Conservation (phyloP, 2,888 invertebrate genomes). For the Julus scanicus region DNA sequence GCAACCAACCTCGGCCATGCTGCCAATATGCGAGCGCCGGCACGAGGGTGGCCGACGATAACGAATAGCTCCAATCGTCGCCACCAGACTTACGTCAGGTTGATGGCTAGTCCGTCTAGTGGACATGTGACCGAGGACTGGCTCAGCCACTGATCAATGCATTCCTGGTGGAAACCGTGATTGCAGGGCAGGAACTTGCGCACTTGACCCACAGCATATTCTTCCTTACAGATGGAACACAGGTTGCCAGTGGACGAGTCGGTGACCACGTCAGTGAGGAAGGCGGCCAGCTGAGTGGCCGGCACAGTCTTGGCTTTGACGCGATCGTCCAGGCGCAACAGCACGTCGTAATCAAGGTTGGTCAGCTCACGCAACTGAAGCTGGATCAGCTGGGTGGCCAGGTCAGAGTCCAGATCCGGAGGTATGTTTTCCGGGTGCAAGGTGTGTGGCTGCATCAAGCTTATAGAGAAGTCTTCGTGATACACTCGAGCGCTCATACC, state of each 20-base stretch:
- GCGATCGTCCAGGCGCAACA: constrained; percentile 54
- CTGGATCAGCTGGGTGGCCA: constrained; percentile 56
- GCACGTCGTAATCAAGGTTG: constrained; percentile 53
- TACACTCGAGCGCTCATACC: constrained; percentile 54
- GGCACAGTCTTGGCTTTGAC: constrained; percentile 55
- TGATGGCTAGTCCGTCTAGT: constrained; percentile 54
- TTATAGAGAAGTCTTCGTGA: constrained; percentile 50
- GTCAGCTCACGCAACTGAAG: constrained; percentile 54
- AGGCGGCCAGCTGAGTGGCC: constrained; percentile 50
- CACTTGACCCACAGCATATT: constrained; percentile 54
- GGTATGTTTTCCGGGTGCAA: constrained; percentile 55
- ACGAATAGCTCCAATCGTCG: background rate
- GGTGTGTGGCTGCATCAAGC: constrained; percentile 56
- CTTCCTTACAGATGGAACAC: constrained; percentile 55
- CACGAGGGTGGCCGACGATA: background rate
- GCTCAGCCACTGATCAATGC: constrained; percentile 56
- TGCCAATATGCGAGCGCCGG: background rate
- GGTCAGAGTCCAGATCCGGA: constrained; percentile 54
- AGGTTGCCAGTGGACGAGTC: constrained; percentile 44
- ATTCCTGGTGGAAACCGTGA: constrained; percentile 55
- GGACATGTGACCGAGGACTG: constrained; percentile 55
- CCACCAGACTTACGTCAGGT: constrained; percentile 2
- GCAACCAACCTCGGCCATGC: background rate
- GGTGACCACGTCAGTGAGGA: constrained; percentile 55
- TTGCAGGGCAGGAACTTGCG: constrained; percentile 55